These are phyloP conservation scores for Prionailurus viverrinus DNA, from an alignment of 2,113 vertebrate species.

Conservation along the genomic window DNA sequence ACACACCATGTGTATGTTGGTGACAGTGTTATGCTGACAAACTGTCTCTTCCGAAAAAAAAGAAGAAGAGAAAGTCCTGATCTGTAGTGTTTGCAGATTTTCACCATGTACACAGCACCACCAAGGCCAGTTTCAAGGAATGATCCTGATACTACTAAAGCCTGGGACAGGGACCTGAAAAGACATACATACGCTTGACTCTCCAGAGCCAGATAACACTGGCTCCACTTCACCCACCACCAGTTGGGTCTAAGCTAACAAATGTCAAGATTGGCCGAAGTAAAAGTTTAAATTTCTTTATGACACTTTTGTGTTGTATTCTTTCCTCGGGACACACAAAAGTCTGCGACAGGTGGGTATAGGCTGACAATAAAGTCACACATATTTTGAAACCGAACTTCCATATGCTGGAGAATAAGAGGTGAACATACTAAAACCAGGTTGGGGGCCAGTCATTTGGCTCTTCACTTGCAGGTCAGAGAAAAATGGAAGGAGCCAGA, in stretches of 20 bases:
- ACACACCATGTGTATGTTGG: not conserved
- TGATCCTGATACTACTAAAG: not conserved
- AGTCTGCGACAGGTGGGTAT: not conserved
- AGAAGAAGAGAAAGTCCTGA: not conserved
- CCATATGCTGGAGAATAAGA: not conserved
- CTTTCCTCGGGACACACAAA: not conserved
- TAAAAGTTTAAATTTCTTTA: not conserved
- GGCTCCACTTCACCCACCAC: not conserved
- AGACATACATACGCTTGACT: not conserved
- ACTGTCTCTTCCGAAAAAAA: not conserved
- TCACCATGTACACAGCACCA: not conserved
- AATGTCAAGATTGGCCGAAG: not conserved
- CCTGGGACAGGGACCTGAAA: not conserved
- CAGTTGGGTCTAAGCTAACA: not conserved
- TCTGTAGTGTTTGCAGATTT: not conserved
- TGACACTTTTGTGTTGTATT: not conserved
- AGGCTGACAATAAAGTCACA: not conserved
- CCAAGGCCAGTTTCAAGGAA: not conserved
- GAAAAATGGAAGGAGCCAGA: not conserved
- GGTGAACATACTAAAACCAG: not conserved
- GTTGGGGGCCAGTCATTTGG: not conserved
- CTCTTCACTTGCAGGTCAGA: not conserved
- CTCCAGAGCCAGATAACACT: rapidly evolving
- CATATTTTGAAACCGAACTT: constrained; percentile 27
- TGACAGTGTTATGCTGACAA: not conserved